Percentiles rank a stretch among this genome's conserved stretches.
phyloP scores from a whole-genome alignment of 2,797 vertebrate genomes.

The Diplodus sargus region DNA sequence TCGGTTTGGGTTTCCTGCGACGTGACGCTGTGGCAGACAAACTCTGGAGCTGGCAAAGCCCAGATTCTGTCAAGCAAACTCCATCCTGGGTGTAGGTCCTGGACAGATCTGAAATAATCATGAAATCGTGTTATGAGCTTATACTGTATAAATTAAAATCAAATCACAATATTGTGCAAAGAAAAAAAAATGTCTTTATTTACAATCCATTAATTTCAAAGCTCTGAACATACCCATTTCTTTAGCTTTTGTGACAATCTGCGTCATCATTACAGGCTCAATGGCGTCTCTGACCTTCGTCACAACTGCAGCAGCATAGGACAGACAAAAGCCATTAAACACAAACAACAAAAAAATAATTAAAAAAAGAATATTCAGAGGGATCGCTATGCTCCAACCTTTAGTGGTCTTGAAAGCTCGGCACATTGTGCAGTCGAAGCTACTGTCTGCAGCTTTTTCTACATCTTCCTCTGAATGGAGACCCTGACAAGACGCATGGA shows the following conservation, averaged over 20 bases:
- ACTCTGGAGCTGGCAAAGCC: conserved; percentile 97
- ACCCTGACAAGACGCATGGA: conserved; percentile 96
- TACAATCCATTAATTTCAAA: not conserved
- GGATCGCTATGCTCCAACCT: conserved; percentile 79
- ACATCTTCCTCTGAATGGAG: conserved; percentile 96
- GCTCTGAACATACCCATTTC: conserved; percentile 89
- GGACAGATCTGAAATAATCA: conserved; percentile 86
- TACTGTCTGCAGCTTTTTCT: conserved; percentile 92
- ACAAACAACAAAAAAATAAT: conserved; percentile 16
- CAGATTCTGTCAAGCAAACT: conserved; percentile 97
- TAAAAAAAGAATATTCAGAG: not conserved
- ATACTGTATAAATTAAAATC: not conserved
- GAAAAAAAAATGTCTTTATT: not conserved
- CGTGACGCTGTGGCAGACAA: conserved; percentile 92
- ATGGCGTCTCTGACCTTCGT: conserved; percentile 89
- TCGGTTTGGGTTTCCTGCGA: conserved; percentile 95
- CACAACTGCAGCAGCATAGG: conserved; percentile 70
- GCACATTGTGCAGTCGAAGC: conserved; percentile 97
- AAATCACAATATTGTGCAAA: not conserved
- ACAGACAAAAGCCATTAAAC: conserved; percentile 54
- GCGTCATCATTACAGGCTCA: conserved; percentile 90
- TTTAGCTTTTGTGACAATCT: conserved; percentile 92
- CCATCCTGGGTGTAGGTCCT: conserved; percentile 99
- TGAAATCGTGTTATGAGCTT: not conserved
- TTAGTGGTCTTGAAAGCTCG: conserved; percentile 90